Conservation (phyloP, 23 tunicate genomes). For the Ciona savignyi region DNA sequence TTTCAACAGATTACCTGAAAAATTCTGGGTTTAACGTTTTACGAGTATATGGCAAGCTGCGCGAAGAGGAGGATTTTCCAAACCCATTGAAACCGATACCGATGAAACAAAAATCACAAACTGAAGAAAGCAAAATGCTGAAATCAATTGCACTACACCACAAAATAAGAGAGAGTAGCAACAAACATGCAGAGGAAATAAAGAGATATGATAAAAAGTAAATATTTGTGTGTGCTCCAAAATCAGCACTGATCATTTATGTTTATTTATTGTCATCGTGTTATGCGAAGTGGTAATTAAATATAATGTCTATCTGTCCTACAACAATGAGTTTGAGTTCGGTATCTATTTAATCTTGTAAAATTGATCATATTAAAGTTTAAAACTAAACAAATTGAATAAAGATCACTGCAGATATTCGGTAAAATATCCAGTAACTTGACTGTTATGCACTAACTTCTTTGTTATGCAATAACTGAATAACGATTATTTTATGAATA, state of each 20-base stretch:
- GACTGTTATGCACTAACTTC: too few relatives aligned
- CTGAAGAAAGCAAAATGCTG: neutral
- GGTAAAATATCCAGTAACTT: too few relatives aligned
- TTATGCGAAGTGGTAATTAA: too few relatives aligned
- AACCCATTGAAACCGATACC: slow-evolving; percentile 22
- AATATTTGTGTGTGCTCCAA: neutral
- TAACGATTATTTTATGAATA: too few relatives aligned
- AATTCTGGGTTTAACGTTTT: slow-evolving; percentile 3
- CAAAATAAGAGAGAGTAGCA: slow-evolving; percentile 7
- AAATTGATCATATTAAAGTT: too few relatives aligned
- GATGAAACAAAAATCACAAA: neutral
- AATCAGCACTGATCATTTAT: neutral
- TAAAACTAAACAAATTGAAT: too few relatives aligned
- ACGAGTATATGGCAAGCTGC: slow-evolving; percentile 24
- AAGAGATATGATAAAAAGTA: slow-evolving; percentile 5
- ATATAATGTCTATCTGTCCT: too few relatives aligned
- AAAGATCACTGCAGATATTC: too few relatives aligned
- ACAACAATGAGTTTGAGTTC: too few relatives aligned
- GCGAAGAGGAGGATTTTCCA: slow-evolving; percentile 46
- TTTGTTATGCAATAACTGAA: too few relatives aligned
- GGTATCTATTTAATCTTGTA: too few relatives aligned
- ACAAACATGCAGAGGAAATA: neutral
- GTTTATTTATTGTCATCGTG: too few relatives aligned
- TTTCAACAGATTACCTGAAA: slow-evolving; percentile 3
- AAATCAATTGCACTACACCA: slow-evolving; percentile 23